Base-by-base conservation (phyloP, 2,113 vertebrate species). In the Prochilodus magdalenae region DNA sequence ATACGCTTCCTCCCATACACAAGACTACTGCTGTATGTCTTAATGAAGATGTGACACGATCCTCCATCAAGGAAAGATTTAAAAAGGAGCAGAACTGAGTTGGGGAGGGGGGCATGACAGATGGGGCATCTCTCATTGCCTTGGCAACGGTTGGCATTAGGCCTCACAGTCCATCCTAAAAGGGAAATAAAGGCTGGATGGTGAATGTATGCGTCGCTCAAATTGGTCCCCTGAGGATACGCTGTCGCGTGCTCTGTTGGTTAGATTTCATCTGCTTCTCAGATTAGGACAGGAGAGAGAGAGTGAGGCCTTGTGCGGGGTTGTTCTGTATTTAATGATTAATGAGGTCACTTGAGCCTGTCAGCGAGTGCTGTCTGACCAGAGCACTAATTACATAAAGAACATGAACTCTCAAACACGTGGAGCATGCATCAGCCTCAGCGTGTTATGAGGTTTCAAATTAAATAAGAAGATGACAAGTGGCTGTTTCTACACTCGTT, bases 141-240 rank as follows among this genome's bases (percentile, higher is more conserved):
- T 12, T 79, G 86, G 88, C 86, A 91, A 92, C 88, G 83, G 36
- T 81, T 92, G 89, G 86, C 88, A 89, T 85, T 80, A 33, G 78
- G 83, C 89, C 82, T 76, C 62, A 59, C 14, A 78, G 62, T 80
- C 73, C 74, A 83, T 88, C 85, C 77, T 91, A 91, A 92, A 94
- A 89, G 90, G 88, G 84, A 85, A 90, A 67, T 47, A 87, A 87
- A 87, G 90, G 86, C 92, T 86, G 80, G 18, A 24, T 80, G 83
- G 83, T 81, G 55, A 88, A 85, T 87, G 88, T 40, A 0, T 24
- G 82, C 85, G 72, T 82, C 88, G 88, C 88, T 87, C 86, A 92
- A 93, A 96, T 94, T 91, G 90, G 89, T 89, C 93, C 92, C 92
- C 83, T 55, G 62, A 83, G 89, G 91, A 86, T 60, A 72, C 8